Conservation (phyloP, 2,888 invertebrate species). For the Amphimallon solstitiale region DNA sequence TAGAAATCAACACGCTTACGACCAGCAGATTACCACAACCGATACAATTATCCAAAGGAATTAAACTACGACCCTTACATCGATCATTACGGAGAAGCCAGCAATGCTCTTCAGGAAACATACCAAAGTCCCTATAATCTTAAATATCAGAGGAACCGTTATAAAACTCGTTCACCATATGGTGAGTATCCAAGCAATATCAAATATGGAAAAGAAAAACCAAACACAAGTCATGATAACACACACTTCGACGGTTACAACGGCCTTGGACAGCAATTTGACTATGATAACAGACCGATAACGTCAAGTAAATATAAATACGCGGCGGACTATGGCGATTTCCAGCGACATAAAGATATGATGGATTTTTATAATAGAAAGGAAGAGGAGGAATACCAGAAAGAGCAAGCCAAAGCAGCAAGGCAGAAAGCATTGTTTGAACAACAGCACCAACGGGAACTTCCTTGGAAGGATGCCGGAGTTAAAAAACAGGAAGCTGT, state of each 20-base stretch:
- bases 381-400: slow-evolving; percentile 25
- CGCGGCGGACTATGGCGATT: slow-evolving; percentile 1
- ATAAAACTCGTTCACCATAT: not conserved
- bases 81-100: not conserved
- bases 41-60: not conserved
- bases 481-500: not conserved
- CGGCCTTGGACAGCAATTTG: too few relatives aligned
- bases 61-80: not conserved
- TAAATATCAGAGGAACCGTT: not conserved
- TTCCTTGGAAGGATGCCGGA: not conserved
- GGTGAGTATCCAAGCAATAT: too few relatives aligned
- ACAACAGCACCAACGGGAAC: not conserved
- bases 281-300: not conserved
- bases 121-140: not conserved
- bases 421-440: not conserved
- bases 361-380: slow-evolving; percentile 30
- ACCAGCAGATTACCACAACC: not conserved
- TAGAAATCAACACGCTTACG: not conserved
- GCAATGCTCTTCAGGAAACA: not conserved
- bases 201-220: too few relatives aligned
- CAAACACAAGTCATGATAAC: too few relatives aligned
- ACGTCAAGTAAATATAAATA: not conserved
- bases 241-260: not conserved
- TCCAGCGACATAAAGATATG: slow-evolving; percentile 11
- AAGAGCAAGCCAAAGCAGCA: not conserved